A percentile compares a stretch with the other conserved stretches of the same genome.
These are phyloP conservation scores for Bryconaethiops microstoma DNA, from an alignment of 2,797 vertebrate genomes.

Conservation along the genomic window DNA sequence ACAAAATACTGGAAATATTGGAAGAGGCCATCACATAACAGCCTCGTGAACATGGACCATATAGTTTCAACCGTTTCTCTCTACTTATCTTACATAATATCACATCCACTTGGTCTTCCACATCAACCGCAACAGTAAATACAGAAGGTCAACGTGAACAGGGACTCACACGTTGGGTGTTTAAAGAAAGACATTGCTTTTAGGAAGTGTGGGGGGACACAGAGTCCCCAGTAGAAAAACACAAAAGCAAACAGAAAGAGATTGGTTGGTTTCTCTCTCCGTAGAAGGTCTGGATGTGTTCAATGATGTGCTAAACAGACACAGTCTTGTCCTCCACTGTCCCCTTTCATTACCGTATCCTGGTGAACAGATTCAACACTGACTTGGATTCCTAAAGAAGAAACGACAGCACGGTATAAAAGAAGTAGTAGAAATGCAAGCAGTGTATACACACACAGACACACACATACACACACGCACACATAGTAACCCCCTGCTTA, in stretches of 20 bases:
- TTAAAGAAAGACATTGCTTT: conserved; percentile 56
- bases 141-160: conserved; percentile 56
- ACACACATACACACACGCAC: too few relatives aligned
- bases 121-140: conserved; percentile 63
- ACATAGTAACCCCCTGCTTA: too few relatives aligned
- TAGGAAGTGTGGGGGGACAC: conserved; percentile 50
- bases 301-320: not conserved
- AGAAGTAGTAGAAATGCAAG: not conserved
- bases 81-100: conserved; percentile 61
- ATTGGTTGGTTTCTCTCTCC: conserved; percentile 26
- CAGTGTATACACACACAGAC: too few relatives aligned
- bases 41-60: conserved; percentile 17
- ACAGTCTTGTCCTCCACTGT: conserved; percentile 34
- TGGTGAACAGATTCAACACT: conserved; percentile 84
- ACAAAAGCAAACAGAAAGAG: conserved; percentile 34
- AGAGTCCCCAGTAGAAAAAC: conserved; percentile 52
- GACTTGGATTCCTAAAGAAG: conserved; percentile 81
- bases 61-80: conserved; percentile 58
- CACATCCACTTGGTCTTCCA: conserved; percentile 66
- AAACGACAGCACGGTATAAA: conserved; percentile 18
- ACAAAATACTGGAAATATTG: conserved; percentile 71
- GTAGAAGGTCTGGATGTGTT: conserved; percentile 26
- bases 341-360: conserved; percentile 77
- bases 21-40: conserved; percentile 21
- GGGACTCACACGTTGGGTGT: conserved; percentile 48